phyloP scores from a whole-genome alignment of 2,888 invertebrate genomes.

The Acleris cristana region DNA sequence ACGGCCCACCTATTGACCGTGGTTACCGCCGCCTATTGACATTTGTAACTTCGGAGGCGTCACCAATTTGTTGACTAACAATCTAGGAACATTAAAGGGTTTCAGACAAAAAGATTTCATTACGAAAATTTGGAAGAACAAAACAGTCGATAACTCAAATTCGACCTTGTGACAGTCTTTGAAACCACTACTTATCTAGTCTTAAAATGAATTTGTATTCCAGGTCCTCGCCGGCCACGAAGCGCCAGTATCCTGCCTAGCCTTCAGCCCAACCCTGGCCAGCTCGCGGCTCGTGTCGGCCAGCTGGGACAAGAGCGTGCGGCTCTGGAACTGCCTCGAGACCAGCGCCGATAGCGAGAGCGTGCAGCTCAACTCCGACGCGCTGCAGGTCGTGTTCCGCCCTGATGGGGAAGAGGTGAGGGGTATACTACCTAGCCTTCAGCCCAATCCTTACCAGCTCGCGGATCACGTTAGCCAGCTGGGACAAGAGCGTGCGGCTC shows the following conservation, averaged over 20 bases:
- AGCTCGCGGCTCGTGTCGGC: constrained; percentile 92
- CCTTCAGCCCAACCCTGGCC: constrained; percentile 89
- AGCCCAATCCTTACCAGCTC: constrained; percentile 89
- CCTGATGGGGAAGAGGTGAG: constrained; percentile 93
- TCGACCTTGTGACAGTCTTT: no score
- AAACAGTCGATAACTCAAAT: no score
- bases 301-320: constrained; percentile 97
- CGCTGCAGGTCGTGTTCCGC: constrained; percentile 91
- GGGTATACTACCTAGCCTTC: constrained; percentile 82
- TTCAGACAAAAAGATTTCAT: no score
- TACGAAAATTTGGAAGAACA: no score
- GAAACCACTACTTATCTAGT: no score
- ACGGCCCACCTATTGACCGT: no score
- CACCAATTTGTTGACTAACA: no score
- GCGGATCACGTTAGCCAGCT: constrained; percentile 93
- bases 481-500: constrained; percentile 95
- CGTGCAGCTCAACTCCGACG: constrained; percentile 90
- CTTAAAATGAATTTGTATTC: background rate
- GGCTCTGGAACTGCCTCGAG: constrained; percentile 95
- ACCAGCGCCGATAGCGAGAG: constrained; percentile 92
- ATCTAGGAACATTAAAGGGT: no score
- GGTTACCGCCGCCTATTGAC: no score
- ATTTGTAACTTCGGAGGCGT: no score
- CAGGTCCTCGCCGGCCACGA: constrained; percentile 95
- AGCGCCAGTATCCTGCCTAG: constrained; percentile 93